Conservation (phyloP, 2,888 invertebrate genomes). For the Eupithecia centaureata region DNA sequence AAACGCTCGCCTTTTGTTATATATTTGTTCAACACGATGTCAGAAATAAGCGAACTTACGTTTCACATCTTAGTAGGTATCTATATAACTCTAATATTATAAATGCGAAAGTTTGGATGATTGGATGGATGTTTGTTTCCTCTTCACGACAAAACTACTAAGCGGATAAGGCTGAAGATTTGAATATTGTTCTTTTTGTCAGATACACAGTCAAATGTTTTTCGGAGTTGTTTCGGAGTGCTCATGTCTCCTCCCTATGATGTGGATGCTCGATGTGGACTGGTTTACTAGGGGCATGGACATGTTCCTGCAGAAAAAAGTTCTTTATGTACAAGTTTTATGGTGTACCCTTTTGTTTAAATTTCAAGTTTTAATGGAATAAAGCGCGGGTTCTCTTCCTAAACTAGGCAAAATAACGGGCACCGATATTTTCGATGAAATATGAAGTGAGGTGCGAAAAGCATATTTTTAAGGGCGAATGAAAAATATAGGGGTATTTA, state of each 20-base stretch:
- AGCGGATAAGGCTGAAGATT: no score
- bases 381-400: not conserved
- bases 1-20: not conserved
- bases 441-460: not conserved
- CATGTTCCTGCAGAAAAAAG: constrained; percentile 29
- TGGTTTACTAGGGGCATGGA: constrained; percentile 27
- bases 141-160: no score
- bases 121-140: no score
- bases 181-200: no score
- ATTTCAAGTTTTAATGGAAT: constrained; percentile 3
- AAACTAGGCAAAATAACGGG: no score
- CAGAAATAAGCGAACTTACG: not conserved
- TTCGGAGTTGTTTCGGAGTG: constrained; percentile 16
- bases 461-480: not conserved
- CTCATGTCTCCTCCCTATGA: constrained; percentile 11
- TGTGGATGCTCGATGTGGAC: constrained; percentile 14
- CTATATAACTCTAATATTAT: no score
- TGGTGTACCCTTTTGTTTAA: constrained; percentile 15
- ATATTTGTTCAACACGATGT: not conserved
- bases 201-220: no score
- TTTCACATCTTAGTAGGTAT: no score
- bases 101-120: no score
- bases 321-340: constrained; percentile 30
- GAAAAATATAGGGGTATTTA: not conserved
- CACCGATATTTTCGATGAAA: not conserved